A percentile compares a stretch with the other conserved stretches of the same genome.
Evolutionary conservation across 2,797 vertebrate species (phyloP).

Genomic region (Enteromius treurensis): DNA sequence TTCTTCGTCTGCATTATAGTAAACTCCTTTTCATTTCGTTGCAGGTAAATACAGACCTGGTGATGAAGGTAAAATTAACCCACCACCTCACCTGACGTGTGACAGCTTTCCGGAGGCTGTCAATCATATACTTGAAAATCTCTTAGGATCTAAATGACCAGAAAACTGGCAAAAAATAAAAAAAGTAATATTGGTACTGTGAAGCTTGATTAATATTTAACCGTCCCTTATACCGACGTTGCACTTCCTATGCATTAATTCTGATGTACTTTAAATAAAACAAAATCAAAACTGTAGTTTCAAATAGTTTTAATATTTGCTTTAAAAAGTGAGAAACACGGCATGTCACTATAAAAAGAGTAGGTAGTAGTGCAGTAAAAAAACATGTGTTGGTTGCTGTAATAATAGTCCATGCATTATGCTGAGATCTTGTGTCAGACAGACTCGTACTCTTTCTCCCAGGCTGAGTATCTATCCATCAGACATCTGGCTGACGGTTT

Average conservation of each 20-base stretch:
- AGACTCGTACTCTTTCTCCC: constrained; percentile 89
- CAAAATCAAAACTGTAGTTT: not conserved
- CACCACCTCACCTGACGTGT: constrained; percentile 86
- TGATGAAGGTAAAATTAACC: constrained; percentile 88
- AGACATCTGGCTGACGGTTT: constrained; percentile 89
- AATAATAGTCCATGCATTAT: not conserved
- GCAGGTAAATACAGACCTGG: constrained; percentile 92
- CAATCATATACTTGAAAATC: constrained; percentile 85
- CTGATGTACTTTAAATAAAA: not conserved
- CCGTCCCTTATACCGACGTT: not conserved
- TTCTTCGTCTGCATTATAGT: not conserved
- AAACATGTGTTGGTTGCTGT: not conserved
- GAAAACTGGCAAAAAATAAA: not conserved
- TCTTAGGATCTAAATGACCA: constrained; percentile 71
- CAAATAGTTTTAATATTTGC: not conserved
- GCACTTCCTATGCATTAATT: not conserved
- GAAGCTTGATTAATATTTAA: not conserved
- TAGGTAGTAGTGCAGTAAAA: not conserved
- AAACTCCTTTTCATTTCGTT: constrained; percentile 19
- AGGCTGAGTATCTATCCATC: constrained; percentile 83
- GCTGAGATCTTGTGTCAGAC: constrained; percentile 66
- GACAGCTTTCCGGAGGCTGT: constrained; percentile 89
- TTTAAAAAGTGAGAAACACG: not conserved
- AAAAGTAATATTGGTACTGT: not conserved
- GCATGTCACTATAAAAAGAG: not conserved